Base-by-base conservation (phyloP, 2,888 invertebrate species). In the Choreutis nemorana region DNA sequence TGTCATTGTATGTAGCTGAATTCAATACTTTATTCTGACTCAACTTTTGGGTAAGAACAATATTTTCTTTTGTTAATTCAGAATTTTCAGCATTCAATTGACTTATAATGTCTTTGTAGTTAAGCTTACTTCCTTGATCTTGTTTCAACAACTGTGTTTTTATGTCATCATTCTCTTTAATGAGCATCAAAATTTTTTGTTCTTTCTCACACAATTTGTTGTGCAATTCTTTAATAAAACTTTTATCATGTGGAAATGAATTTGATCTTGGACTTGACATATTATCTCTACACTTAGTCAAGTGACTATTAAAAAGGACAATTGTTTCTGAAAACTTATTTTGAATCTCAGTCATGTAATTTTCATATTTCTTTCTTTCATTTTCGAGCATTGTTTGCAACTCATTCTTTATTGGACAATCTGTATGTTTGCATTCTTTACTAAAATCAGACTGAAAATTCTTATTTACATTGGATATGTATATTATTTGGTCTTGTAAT, bases 191-290 rank as follows among this genome's bases (percentile, higher is more conserved):
- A 16, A 73, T 56, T 43, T 59, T 72, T 45, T 78, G 78, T 41
- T 80, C 79, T 55, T 67, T 64, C 47, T 75, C 78, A 66, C 78
- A 78, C 33, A 80, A 47, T 45, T 64, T 71, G 14, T 44, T 47
- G 39, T 79, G 72, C 32, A 81, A 54, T 43, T 78, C 77, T 50
- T 55, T 63, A 2, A 77, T 41, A 48, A 65, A 72, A 33, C 31
- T 26, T 47, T 50, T 66, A 30, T 62, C 59, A 11, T 12, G n/a
- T 42, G 49, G 36, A 4, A 52, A 35, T 30, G 35, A 39, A 16
- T 36, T 32, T 28, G 32, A 31, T 37, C 37, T 53, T 5, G 50
- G 37, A 29, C 39, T 54, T 16, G 14, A 23, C 29, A 45, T 41
- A 28, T 36, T 44, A 16, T 54, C 53, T 40, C 55, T 61, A 36